A percentile compares a stretch with the other conserved stretches of the same genome.
Evolutionary conservation across 35 echinoderm and acorn worm species (phyloP).

Genomic region (Ophiothrix spiculata): DNA sequence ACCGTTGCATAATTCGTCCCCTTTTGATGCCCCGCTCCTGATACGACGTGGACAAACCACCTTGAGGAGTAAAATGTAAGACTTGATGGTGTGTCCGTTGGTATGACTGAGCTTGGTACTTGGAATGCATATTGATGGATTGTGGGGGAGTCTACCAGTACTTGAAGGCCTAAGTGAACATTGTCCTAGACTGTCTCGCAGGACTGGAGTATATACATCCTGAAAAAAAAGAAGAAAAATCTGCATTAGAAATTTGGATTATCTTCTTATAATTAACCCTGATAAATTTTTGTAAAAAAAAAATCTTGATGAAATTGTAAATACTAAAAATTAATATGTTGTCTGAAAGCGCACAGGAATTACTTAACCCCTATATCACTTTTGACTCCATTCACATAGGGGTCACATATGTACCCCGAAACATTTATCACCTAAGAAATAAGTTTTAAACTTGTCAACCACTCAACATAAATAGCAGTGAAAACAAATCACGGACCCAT

Average conservation of each 20-base stretch:
- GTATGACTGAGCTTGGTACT: constrained; percentile 61
- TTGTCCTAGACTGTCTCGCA: constrained; percentile 12
- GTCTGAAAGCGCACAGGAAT: too few relatives aligned
- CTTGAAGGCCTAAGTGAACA: background rate
- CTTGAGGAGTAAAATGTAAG: constrained; percentile 74
- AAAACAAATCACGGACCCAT: too few relatives aligned
- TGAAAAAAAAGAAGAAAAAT: background rate
- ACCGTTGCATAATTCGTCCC: constrained; percentile 16
- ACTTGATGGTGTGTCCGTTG: constrained; percentile 84
- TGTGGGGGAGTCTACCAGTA: background rate
- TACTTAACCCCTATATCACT: too few relatives aligned
- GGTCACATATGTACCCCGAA: too few relatives aligned
- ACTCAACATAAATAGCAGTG: too few relatives aligned
- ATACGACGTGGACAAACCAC: constrained; percentile 27
- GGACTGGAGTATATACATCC: constrained; percentile 31
- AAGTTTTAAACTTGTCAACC: too few relatives aligned
- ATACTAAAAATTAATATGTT: too few relatives aligned
- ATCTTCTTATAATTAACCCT: background rate
- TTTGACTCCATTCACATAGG: too few relatives aligned
- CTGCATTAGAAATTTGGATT: background rate
- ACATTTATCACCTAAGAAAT: too few relatives aligned
- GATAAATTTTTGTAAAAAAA: background rate
- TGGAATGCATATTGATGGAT: constrained; percentile 40
- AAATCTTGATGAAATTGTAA: background rate
- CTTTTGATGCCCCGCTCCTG: background rate